These are phyloP conservation scores for Hypotaenidia okinawae DNA, from an alignment of 2,797 vertebrate genomes.

Conservation along the genomic window DNA sequence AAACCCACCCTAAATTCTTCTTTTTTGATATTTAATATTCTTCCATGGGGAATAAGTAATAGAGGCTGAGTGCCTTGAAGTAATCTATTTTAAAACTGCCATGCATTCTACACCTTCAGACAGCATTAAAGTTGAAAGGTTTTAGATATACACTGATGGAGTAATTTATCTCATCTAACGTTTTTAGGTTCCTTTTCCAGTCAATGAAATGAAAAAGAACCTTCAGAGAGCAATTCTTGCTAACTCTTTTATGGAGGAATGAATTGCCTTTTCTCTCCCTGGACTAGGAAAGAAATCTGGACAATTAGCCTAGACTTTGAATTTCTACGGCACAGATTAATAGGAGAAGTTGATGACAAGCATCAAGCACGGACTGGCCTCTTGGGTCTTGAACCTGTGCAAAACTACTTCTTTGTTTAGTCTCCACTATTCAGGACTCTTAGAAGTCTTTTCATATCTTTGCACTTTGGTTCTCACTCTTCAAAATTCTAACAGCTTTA, in stretches of 20 bases:
- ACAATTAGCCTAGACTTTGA: background rate
- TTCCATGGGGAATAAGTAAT: background rate
- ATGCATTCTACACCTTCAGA: background rate
- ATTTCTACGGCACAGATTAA: background rate
- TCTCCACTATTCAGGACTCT: background rate
- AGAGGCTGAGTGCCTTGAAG: conserved; percentile 24
- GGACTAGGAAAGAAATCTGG: background rate
- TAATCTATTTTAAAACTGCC: conserved; percentile 7
- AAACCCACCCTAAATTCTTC: background rate
- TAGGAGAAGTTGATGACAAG: background rate
- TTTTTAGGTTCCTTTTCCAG: conserved; percentile 1
- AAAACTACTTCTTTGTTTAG: background rate
- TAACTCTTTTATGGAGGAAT: background rate
- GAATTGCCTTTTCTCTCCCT: background rate
- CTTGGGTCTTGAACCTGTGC: background rate
- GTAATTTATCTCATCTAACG: conserved; percentile 15
- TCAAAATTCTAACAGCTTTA: background rate
- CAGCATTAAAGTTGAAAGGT: background rate
- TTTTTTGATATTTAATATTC: background rate
- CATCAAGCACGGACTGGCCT: background rate
- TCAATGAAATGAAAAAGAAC: background rate
- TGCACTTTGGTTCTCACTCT: background rate
- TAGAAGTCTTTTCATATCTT: background rate
- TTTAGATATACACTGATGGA: background rate
- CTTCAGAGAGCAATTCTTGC: background rate